phyloP scores from a whole-genome alignment of 2,113 vertebrate species.

The Mobula birostris region DNA sequence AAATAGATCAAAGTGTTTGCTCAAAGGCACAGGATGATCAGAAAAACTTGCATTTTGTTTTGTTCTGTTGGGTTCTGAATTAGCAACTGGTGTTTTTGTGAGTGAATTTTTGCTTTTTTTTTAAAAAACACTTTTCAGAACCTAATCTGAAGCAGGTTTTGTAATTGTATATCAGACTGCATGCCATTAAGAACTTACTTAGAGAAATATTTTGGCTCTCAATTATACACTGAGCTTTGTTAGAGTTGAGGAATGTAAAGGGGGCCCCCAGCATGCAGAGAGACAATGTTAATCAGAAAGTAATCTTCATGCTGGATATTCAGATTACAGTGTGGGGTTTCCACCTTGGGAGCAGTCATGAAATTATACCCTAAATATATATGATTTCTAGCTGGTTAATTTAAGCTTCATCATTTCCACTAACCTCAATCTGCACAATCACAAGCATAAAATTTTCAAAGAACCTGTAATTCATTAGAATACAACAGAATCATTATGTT shows the following conservation, averaged over 20 bases:
- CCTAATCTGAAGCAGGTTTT: not conserved
- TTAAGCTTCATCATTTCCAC: not conserved
- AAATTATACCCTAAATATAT: not conserved
- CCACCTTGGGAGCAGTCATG: not conserved
- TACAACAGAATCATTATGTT: not conserved
- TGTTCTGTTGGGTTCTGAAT: not conserved
- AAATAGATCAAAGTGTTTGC: not conserved
- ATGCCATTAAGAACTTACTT: not conserved
- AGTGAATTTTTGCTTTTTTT: not conserved
- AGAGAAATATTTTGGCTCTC: not conserved
- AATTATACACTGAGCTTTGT: not conserved
- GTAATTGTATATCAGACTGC: not conserved
- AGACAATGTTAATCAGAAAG: too few relatives aligned
- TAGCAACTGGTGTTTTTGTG: not conserved
- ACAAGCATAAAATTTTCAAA: not conserved
- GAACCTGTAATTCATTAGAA: not conserved
- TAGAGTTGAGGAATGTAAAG: too few relatives aligned
- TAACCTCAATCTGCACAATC: not conserved
- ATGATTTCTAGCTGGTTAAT: too few relatives aligned
- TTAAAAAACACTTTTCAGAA: not conserved
- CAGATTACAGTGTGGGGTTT: not conserved
- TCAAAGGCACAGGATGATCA: not conserved
- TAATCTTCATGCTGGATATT: too few relatives aligned
- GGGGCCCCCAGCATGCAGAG: too few relatives aligned
- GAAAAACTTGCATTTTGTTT: slow-evolving; percentile 11